Percentiles rank a stretch among this genome's conserved stretches.
Evolutionary conservation across 2,797 vertebrate species (phyloP).

Genomic region (Fistularia tabacaria): DNA sequence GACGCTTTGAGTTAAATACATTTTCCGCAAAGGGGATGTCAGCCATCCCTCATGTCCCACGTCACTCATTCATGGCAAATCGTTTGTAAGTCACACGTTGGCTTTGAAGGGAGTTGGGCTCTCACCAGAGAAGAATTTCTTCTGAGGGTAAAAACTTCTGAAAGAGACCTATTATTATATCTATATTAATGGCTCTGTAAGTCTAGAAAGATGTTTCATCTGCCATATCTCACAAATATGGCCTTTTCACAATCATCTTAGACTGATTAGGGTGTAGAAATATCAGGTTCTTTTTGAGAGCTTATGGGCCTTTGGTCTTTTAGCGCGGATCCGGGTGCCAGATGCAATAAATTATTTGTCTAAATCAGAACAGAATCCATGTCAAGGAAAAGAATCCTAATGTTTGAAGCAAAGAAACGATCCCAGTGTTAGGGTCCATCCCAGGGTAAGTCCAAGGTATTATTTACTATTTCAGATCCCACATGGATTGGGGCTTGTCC

Average conservation of each 20-base stretch:
- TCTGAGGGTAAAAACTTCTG: slow-evolving; percentile 66
- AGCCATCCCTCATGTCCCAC: slow-evolving; percentile 67
- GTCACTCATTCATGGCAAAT: slow-evolving; percentile 72
- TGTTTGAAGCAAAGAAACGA: slow-evolving; percentile 64
- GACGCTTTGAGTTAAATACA: slow-evolving; percentile 50
- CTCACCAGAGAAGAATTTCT: slow-evolving; percentile 67
- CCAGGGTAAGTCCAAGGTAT: slow-evolving; percentile 47
- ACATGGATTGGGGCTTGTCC: slow-evolving; percentile 36
- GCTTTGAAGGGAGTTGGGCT: slow-evolving; percentile 72
- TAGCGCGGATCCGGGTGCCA: slow-evolving; percentile 67
- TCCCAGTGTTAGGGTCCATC: slow-evolving; percentile 56
- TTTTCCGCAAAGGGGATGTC: slow-evolving; percentile 53
- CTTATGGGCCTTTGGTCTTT: slow-evolving; percentile 71
- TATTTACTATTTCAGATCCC: slow-evolving; percentile 62
- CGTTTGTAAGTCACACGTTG: slow-evolving; percentile 81
- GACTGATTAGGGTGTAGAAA: slow-evolving; percentile 82
- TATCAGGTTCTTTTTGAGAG: slow-evolving; percentile 72
- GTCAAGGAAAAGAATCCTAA: slow-evolving; percentile 54
- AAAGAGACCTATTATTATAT: slow-evolving; percentile 78
- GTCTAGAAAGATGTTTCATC: slow-evolving; percentile 71
- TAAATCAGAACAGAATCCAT: slow-evolving; percentile 79
- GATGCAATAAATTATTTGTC: slow-evolving; percentile 79
- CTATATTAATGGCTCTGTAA: slow-evolving; percentile 75
- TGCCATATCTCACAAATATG: slow-evolving; percentile 66
- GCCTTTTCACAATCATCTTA: slow-evolving; percentile 84